phyloP scores from a whole-genome alignment of 2,888 invertebrate genomes.

The Peribatodes rhomboidaria region DNA sequence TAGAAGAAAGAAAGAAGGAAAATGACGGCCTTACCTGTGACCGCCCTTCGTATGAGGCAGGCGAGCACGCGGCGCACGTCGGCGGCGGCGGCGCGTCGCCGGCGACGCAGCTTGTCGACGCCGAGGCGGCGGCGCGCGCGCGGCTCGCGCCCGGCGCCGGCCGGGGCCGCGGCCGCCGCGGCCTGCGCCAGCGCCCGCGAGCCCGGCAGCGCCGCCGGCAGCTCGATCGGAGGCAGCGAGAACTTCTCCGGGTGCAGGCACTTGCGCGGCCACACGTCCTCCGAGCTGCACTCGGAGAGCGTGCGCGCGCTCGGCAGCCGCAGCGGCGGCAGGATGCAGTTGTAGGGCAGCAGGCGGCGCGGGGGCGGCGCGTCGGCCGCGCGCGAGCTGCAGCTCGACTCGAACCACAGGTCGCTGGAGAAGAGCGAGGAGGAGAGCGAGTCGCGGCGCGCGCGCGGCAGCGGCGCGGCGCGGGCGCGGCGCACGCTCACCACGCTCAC shows the following conservation, averaged over 20 bases:
- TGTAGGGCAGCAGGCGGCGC: slow-evolving; percentile 63
- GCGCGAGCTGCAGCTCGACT: slow-evolving; percentile 62
- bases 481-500: slow-evolving; percentile 53
- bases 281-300: slow-evolving; percentile 53
- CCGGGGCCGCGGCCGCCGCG: slow-evolving; percentile 34
- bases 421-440: slow-evolving; percentile 67
- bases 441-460: slow-evolving; percentile 52
- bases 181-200: slow-evolving; percentile 33
- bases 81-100: slow-evolving; percentile 53
- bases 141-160: slow-evolving; percentile 26
- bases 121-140: slow-evolving; percentile 50
- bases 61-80: slow-evolving; percentile 70
- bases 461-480: slow-evolving; percentile 51
- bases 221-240: slow-evolving; percentile 61
- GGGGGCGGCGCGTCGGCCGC: slow-evolving; percentile 45
- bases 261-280: slow-evolving; percentile 67
- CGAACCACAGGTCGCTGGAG: slow-evolving; percentile 68
- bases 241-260: slow-evolving; percentile 62
- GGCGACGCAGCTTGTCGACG: slow-evolving; percentile 55
- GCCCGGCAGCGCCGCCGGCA: slow-evolving; percentile 51
- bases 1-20: background rate
- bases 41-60: slow-evolving; percentile 66
- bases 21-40: slow-evolving; percentile 60
- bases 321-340: slow-evolving; percentile 71
- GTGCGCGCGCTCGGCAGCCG: slow-evolving; percentile 64